Evolutionary conservation across 2,888 invertebrate species (phyloP).

Genomic region (Neoscelio sp.): DNA sequence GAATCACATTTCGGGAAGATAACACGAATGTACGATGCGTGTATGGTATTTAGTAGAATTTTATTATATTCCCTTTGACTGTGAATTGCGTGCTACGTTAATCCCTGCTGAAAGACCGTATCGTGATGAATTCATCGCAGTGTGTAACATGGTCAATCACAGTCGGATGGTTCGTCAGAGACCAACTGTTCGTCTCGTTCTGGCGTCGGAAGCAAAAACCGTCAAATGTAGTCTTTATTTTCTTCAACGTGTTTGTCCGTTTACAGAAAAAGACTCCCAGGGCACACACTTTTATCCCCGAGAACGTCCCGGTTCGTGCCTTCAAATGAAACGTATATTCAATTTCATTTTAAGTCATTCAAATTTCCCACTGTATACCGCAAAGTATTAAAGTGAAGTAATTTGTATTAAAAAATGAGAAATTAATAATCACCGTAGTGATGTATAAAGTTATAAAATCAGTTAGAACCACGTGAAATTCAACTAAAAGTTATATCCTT

Average conservation of each 20-base stretch:
- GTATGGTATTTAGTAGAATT: slow-evolving; percentile 61
- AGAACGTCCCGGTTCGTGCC: slow-evolving; percentile 12
- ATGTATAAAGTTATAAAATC: too few species aligned
- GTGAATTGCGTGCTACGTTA: slow-evolving; percentile 67
- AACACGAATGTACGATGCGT: slow-evolving; percentile 66
- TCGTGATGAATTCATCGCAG: slow-evolving; percentile 73
- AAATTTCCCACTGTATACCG: slow-evolving; percentile 38
- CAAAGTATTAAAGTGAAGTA: too few species aligned
- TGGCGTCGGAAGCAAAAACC: slow-evolving; percentile 65
- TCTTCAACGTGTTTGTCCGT: slow-evolving; percentile 55
- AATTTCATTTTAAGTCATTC: slow-evolving; percentile 14
- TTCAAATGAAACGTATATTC: neutral
- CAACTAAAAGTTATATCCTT: too few species aligned
- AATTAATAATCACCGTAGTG: too few species aligned
- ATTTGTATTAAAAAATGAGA: too few species aligned
- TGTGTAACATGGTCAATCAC: slow-evolving; percentile 77
- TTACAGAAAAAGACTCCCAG: slow-evolving; percentile 40
- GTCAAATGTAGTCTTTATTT: slow-evolving; percentile 63
- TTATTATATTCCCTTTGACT: slow-evolving; percentile 69
- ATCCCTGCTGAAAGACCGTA: slow-evolving; percentile 69
- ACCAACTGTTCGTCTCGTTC: slow-evolving; percentile 74
- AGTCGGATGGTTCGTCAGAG: slow-evolving; percentile 77
- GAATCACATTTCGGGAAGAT: slow-evolving; percentile 59
- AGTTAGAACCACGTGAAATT: too few species aligned
- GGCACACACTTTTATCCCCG: neutral